Evolutionary conservation across 2,888 invertebrate genomes (phyloP).

Genomic region (Thera britannica): DNA sequence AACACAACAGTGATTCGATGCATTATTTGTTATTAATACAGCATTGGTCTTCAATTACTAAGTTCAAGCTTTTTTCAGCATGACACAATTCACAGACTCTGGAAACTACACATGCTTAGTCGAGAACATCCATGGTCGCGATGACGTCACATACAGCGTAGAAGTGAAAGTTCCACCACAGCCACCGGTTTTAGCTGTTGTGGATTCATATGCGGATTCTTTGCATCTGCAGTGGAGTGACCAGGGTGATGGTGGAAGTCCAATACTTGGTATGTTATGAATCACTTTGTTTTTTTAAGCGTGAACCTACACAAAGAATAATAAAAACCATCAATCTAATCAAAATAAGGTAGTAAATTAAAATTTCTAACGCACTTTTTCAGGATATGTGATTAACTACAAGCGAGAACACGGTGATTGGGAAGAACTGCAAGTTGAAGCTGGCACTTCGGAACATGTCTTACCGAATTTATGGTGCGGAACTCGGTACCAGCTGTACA

Average conservation of each 20-base stretch:
- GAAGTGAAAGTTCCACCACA: constrained; percentile 93
- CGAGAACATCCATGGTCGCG: constrained; percentile 92
- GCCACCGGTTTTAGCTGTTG: constrained; percentile 91
- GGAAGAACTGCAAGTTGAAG: constrained; percentile 95
- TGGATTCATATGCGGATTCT: constrained; percentile 93
- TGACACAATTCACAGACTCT: constrained; percentile 91
- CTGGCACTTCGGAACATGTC: constrained; percentile 91
- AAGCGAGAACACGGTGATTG: constrained; percentile 95
- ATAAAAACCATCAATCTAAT: too few relatives aligned
- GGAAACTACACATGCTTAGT: constrained; percentile 96
- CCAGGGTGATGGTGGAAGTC: constrained; percentile 92
- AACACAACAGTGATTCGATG: too few relatives aligned
- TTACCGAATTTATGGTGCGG: constrained; percentile 94
- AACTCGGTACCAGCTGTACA: constrained; percentile 93
- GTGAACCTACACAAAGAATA: not conserved
- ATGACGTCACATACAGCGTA: constrained; percentile 92
- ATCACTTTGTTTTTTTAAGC: not conserved
- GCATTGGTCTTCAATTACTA: not conserved
- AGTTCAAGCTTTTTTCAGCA: constrained; percentile 55
- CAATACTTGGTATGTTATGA: constrained; percentile 86
- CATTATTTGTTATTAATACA: not conserved
- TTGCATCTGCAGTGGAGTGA: constrained; percentile 92
- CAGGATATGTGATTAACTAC: constrained; percentile 95
- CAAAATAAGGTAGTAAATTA: too few relatives aligned
- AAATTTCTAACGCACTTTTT: not conserved